Conservation (phyloP, 2,113 vertebrate species). For the Maccullochella peelii region DNA sequence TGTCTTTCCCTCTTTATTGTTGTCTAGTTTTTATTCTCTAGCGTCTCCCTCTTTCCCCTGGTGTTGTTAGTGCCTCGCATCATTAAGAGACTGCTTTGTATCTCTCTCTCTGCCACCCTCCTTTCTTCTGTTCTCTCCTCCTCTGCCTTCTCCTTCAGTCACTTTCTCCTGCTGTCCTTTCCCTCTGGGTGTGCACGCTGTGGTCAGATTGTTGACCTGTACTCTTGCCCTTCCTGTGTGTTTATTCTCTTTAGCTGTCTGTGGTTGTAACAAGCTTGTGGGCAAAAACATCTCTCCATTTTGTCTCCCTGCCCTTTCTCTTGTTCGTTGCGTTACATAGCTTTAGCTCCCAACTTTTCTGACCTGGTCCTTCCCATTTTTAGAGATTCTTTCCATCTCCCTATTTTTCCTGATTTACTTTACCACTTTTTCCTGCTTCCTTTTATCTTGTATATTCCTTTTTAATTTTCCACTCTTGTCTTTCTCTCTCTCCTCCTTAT, state of each 20-base stretch:
- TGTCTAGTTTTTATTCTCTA: constrained; percentile 42
- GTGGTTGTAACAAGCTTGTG: constrained; percentile 52
- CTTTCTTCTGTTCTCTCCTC: constrained; percentile 37
- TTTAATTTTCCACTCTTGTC: background rate
- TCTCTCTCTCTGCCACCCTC: constrained; percentile 8
- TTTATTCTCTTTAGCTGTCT: constrained; percentile 44
- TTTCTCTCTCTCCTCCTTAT: background rate
- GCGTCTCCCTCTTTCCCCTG: constrained; percentile 9
- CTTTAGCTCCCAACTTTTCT: constrained; percentile 14
- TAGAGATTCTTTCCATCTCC: background rate
- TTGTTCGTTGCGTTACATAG: background rate
- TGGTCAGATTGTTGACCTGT: constrained; percentile 66
- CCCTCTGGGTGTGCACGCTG: constrained; percentile 44
- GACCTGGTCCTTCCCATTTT: background rate
- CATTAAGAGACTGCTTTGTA: constrained; percentile 63
- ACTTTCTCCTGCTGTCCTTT: constrained; percentile 33
- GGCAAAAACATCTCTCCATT: constrained; percentile 45
- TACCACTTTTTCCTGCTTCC: no score
- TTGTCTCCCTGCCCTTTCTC: constrained; percentile 25
- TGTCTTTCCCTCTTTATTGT: constrained; percentile 45
- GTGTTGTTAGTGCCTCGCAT: constrained; percentile 57
- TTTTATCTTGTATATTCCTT: background rate
- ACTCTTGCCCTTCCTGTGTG: constrained; percentile 47
- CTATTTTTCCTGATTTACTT: background rate
- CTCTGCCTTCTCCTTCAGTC: constrained; percentile 29